Percentiles rank a stretch among this genome's conserved stretches.
Conservation (phyloP, 2,888 invertebrate genomes). For the Trisateles emortualis region DNA sequence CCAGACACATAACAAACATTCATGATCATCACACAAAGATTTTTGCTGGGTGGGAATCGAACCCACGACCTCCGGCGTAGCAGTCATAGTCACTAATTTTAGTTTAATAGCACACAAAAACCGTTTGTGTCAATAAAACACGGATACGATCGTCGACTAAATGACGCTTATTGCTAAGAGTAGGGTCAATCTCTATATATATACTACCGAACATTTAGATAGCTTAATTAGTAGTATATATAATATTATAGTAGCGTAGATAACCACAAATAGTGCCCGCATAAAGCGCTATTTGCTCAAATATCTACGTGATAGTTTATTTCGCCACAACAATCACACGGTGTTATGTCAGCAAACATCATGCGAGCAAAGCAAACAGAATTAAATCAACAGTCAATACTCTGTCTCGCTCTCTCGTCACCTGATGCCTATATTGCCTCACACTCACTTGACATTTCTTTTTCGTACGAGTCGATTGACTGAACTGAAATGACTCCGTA, state of each 20-base stretch:
- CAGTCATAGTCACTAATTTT: too few relatives aligned
- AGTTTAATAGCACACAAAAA: too few relatives aligned
- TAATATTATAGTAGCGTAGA: not conserved
- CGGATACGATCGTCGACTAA: too few relatives aligned
- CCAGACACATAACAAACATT: too few relatives aligned
- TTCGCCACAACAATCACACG: conserved; percentile 9
- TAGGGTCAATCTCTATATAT: too few relatives aligned
- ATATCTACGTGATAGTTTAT: conserved; percentile 3
- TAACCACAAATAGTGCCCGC: conserved; percentile 1
- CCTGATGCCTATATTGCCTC: not conserved
- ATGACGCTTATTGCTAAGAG: too few relatives aligned
- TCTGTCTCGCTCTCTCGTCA: conserved; percentile 1
- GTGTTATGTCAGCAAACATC: conserved; percentile 12
- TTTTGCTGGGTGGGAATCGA: too few relatives aligned
- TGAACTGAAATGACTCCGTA: not conserved
- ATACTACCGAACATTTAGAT: too few relatives aligned
- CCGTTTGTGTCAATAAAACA: too few relatives aligned
- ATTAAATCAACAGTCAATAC: conserved; percentile 20
- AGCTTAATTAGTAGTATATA: not conserved
- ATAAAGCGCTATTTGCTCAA: not conserved
- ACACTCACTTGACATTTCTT: not conserved
- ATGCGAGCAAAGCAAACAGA: conserved; percentile 4
- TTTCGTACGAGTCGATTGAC: not conserved
- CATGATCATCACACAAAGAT: too few relatives aligned
- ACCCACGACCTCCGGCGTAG: too few relatives aligned